A percentile compares a stretch with the other conserved stretches of the same genome.
Evolutionary conservation across 2,888 invertebrate genomes (phyloP).

Genomic region (Malthinus seriepunctatus): DNA sequence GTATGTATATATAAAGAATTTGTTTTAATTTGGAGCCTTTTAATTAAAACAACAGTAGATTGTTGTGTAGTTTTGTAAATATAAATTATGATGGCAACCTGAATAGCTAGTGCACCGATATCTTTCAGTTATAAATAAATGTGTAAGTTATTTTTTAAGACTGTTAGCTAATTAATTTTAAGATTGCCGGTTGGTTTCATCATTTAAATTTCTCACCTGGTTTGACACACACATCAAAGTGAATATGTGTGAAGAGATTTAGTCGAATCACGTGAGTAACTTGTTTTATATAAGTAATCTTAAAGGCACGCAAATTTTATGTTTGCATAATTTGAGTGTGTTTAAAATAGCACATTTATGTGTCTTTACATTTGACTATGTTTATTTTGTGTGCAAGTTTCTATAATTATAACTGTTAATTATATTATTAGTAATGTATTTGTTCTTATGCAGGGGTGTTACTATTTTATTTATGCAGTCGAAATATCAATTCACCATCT

Average conservation of each 20-base stretch:
- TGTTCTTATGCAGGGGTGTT: slow-evolving; percentile 48
- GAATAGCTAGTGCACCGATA: slow-evolving; percentile 49
- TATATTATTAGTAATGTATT: slow-evolving; percentile 24
- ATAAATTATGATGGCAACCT: slow-evolving; percentile 33
- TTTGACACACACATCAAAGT: slow-evolving; percentile 16
- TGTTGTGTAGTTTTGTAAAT: slow-evolving; percentile 15
- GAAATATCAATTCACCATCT: slow-evolving; percentile 7
- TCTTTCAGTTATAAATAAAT: slow-evolving; percentile 51
- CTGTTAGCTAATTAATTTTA: slow-evolving; percentile 52
- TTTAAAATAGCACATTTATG: slow-evolving; percentile 38
- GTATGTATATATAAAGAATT: slow-evolving; percentile 49
- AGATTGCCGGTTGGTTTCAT: slow-evolving; percentile 35
- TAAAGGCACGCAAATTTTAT: slow-evolving; percentile 36
- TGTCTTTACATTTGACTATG: slow-evolving; percentile 44
- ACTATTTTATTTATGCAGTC: slow-evolving; percentile 38
- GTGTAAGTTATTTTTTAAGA: slow-evolving; percentile 51
- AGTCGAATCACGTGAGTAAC: slow-evolving; percentile 22
- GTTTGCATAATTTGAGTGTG: slow-evolving; percentile 42
- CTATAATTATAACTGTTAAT: slow-evolving; percentile 38
- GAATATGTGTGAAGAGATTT: background rate
- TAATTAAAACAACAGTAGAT: slow-evolving; percentile 1
- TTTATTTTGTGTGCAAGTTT: slow-evolving; percentile 51
- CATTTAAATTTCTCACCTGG: slow-evolving; percentile 23
- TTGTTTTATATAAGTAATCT: slow-evolving; percentile 37
- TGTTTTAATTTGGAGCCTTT: slow-evolving; percentile 33